Evolutionary conservation across 1,140 invertebrate genomes (phyloP), one percentile per base, ranked within the genome.

Genomic region (Gerris buenoi): DNA sequence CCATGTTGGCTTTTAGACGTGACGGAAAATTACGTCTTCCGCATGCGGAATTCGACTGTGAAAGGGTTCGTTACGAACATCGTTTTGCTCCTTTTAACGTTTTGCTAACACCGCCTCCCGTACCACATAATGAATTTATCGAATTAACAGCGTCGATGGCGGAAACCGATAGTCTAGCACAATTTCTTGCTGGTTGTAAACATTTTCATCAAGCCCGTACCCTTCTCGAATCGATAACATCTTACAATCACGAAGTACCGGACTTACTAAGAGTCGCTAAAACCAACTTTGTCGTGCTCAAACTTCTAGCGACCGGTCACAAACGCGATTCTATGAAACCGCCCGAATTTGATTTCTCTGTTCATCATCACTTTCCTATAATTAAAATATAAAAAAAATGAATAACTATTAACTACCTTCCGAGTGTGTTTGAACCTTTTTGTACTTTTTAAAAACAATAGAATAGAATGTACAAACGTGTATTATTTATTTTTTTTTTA

Each of bases 281-380:
- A 81, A 95, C 90, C 0, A 97, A 97, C 81, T 95, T 94, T 77
- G 87, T 97, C 68, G 94, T 97, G 5, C 83, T 95, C 77, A 95
- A 95, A 80, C 79, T 97, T 29, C 78, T 97, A 58, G 88, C 89
- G 2, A 90, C 89, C 68, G 93, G 93, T 22, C 93, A 96, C 76
- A 93, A 91, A 76, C 88, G 88, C 72, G 89, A 94, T 68, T 87
- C 89, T 0, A 85, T 86, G 71, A 82, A 82, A 26, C 86, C 89
- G 2, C 91, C 92, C 1, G 87, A 94, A 71, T 97, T 96, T 77
- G 92, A 95, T 74, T 97, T 97, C 76, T 85, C 86, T 22, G 82
- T 83, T 72, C 92, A 95, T 79, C 86, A 84, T 75, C 88, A 93
- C 76, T 97, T 94, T 79, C 93, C 94, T 64, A 86, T 94, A 46